Evolutionary conservation across 64 coral and sea anemone genomes (phyloP), one percentile per base, ranked within the genome.

Genomic region (Porites australiensis): DNA sequence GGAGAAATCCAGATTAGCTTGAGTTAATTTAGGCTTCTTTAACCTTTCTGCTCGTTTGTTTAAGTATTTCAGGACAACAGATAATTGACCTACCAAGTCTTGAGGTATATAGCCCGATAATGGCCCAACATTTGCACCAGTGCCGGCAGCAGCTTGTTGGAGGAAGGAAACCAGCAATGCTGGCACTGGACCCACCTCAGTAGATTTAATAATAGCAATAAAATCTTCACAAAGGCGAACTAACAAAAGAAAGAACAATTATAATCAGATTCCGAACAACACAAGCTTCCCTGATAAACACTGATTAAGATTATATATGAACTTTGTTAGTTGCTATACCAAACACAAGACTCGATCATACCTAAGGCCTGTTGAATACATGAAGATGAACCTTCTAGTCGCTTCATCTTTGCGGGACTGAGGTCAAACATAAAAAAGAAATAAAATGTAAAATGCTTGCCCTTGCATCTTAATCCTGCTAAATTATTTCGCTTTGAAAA

Each of bases 111-210:
- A 93, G 19, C 82, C 82, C n/a, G 85, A 70, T 62, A 93, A 62
- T 59, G 91, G 70, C 6, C 91, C 82, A 62, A 85, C 74, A 18
- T 44, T 61, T 51, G 81, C 59, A 49, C 75, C 75, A 66, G 44
- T 87, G 58, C 82, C 77, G 60, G 83, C 59, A 10, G 65, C 91
- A 18, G 91, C 83, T 87, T 93, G 91, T 77, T 93, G 91, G 54
- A 93, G 72, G 65, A 93, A 93, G n/a, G 78, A 79, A 23, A 79
- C 74, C 9, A 93, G 54, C 3, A 93, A 61, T 23, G 60, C 82
- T 18, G 91, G 82, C 6, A 93, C 82, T 55, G 91, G 91, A 13
- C 91, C 91, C 12, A 87, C 82, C 14, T 87, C 75, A n/a, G 48
- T 87, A 5, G 72, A 75, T 69, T 87, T 85, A 6, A 93, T 75